Evolutionary conservation across 2,797 vertebrate species (phyloP), one percentile per base, ranked within the genome.

Genomic region (Tiaroga cobitis): DNA sequence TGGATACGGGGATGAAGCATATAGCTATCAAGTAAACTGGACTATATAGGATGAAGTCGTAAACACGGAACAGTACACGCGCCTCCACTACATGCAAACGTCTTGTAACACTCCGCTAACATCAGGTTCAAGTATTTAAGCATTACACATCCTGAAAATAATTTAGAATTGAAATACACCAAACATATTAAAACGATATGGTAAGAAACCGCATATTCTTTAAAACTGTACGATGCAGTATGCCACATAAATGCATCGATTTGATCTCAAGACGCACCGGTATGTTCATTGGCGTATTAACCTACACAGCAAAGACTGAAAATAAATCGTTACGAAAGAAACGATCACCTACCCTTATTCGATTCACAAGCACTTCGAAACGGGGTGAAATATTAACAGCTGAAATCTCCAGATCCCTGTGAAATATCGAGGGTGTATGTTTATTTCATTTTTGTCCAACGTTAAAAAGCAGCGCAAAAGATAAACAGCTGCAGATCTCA

Each of bases 391-490:
- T 67, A 90, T 90, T 91, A 29, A 39, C 90, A 26, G 67, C 83
- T 34, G 83, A 85, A 82, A 80, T 79, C 82, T 82, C 78, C 54
- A 81, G 82, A 77, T 83, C 86, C 76, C 88, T 76, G 73, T 85
- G 85, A 89, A 89, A 84, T 86, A 79, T 73, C 74, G 84, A 67
- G 49, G 89, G 88, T 80, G 81, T 61, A 11, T 72, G 8, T 79
- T 96, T 94, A 95, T 94, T 95, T 94, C 94, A 92, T 95, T 91
- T 91, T 81, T 88, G 88, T 76, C n/a, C 70, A 85, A 90, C 56
- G 75, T 63, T 59, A 87, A 82, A 90, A 83, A 90, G 90, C 83
- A 8, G 56, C n/a, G 73, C 39, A 63, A 51, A 61, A 51, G 26
- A 85, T 37, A 21, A 67, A 75, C 41, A 41, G 34, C 24, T 68